phyloP scores from a whole-genome alignment of 1,140 invertebrate species.

The Drosophila nebulosa region DNA sequence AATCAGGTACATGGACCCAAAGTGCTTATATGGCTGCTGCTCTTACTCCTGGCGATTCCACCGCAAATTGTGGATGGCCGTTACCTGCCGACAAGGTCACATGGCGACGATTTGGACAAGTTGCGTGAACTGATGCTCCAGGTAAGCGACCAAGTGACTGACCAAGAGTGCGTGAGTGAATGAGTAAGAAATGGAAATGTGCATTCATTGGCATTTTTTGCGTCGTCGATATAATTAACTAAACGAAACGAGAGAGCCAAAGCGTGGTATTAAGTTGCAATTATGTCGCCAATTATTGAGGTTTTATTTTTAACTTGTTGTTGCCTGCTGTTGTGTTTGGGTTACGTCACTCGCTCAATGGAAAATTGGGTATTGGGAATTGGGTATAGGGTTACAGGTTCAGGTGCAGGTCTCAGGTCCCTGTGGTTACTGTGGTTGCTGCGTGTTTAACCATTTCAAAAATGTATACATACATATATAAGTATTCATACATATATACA shows the following conservation, averaged over 20 bases:
- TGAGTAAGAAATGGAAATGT: constrained; percentile 27
- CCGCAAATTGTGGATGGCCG: constrained; percentile 80
- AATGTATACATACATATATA: constrained; percentile 72
- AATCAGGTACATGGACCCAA: constrained; percentile 30
- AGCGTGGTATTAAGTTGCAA: constrained; percentile 78
- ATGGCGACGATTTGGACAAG: constrained; percentile 83
- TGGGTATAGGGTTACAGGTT: constrained; percentile 54
- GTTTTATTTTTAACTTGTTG: constrained; percentile 75
- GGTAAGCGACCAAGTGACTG: constrained; percentile 79
- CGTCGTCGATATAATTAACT: constrained; percentile 73
- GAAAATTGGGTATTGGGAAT: constrained; percentile 17
- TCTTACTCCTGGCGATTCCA: constrained; percentile 58
- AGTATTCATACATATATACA: constrained; percentile 33
- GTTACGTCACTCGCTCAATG: constrained; percentile 42
- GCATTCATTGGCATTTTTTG: constrained; percentile 51
- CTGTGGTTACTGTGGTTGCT: constrained; percentile 25
- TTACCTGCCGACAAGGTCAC: constrained; percentile 83
- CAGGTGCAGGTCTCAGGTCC: constrained; percentile 19
- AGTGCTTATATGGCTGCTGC: constrained; percentile 49
- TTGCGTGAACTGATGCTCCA: constrained; percentile 83
- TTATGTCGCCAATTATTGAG: constrained; percentile 78
- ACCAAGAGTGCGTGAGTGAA: constrained; percentile 30
- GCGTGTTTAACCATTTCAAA: constrained; percentile 67
- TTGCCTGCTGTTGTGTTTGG: constrained; percentile 40
- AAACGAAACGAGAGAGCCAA: constrained; percentile 70